These are phyloP conservation scores for Limosa lapponica DNA, from an alignment of 2,797 vertebrate species.

Conservation along the genomic window DNA sequence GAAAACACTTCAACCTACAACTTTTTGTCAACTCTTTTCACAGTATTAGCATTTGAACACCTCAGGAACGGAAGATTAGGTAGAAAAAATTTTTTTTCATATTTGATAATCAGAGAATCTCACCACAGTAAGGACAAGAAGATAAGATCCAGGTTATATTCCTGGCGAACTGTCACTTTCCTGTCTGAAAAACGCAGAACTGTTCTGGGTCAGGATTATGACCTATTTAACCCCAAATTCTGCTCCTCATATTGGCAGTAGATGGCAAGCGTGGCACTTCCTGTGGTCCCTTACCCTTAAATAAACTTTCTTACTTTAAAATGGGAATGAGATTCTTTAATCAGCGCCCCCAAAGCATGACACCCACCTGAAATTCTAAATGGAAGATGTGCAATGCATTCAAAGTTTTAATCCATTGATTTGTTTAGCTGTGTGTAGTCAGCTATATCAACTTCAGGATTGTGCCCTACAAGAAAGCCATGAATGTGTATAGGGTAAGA, in stretches of 20 bases:
- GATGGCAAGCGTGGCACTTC: accelerated
- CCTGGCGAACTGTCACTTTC: background rate
- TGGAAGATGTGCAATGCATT: background rate
- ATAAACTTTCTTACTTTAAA: background rate
- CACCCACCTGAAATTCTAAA: background rate
- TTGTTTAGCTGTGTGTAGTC: background rate
- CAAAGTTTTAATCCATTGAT: background rate
- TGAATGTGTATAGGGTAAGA: conserved; percentile 61
- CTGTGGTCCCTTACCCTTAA: background rate
- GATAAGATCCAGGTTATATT: background rate
- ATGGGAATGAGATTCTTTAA: background rate
- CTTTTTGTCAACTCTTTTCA: background rate
- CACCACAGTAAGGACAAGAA: background rate
- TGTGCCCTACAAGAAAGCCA: conserved; percentile 39
- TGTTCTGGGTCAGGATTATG: background rate
- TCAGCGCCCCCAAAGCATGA: background rate
- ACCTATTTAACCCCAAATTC: background rate
- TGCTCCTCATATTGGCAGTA: background rate
- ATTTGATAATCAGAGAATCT: background rate
- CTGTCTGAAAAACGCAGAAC: background rate
- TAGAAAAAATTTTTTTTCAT: background rate
- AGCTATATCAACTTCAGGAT: background rate
- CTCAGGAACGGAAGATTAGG: background rate
- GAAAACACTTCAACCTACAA: background rate
- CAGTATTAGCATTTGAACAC: background rate